phyloP scores from a whole-genome alignment of 2,888 invertebrate species.

The Eupithecia insigniata region DNA sequence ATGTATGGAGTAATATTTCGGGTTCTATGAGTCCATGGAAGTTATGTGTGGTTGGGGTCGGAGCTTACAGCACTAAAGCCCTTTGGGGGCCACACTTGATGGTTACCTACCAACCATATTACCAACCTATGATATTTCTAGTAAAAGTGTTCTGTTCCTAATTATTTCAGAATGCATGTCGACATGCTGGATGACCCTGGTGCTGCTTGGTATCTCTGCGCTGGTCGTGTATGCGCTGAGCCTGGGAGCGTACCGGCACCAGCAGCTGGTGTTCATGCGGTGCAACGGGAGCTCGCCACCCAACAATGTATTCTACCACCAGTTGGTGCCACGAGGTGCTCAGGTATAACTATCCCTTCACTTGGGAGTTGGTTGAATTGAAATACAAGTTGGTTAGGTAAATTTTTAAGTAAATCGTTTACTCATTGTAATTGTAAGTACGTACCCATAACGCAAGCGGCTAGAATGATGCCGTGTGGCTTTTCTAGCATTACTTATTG shows the following conservation, averaged over 20 bases:
- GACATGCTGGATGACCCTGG: conserved; percentile 74
- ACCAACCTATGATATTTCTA: background rate
- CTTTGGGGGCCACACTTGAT: no score
- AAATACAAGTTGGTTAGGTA: background rate
- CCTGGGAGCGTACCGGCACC: conserved; percentile 62
- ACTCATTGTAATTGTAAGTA: no score
- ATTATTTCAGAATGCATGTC: conserved; percentile 71
- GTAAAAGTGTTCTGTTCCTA: background rate
- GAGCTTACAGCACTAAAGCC: no score
- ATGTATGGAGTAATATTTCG: background rate
- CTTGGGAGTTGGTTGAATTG: background rate
- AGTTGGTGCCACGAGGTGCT: conserved; percentile 59
- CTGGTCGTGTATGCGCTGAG: conserved; percentile 69
- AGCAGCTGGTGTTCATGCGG: conserved; percentile 59
- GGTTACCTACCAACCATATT: no score
- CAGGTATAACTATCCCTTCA: conserved; percentile 9
- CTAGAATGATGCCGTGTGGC: no score
- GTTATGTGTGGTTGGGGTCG: no score
- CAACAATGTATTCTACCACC: conserved; percentile 68
- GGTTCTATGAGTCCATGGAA: background rate
- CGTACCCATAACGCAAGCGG: no score
- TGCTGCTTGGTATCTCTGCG: conserved; percentile 68
- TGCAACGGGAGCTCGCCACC: conserved; percentile 60
- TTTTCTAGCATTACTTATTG: no score
- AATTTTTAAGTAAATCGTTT: no score